phyloP scores from a whole-genome alignment of 2,888 invertebrate species.

The Drosophila siamana region DNA sequence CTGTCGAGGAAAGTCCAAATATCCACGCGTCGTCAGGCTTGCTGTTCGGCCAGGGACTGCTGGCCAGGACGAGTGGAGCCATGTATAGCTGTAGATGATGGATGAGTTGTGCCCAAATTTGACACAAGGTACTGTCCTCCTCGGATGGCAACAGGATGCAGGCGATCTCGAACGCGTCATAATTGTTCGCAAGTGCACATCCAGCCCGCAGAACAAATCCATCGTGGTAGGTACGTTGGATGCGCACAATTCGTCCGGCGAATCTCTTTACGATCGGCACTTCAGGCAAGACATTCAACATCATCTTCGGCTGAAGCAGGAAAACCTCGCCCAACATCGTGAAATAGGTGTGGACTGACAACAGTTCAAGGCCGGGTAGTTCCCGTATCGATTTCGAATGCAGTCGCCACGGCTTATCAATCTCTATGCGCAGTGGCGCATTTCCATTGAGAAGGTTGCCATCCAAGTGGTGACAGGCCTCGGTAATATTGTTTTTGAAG shows the following conservation, averaged over 20 bases:
- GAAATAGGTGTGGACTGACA: neutral
- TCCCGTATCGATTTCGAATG: slow-evolving; percentile 23
- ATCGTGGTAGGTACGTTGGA: slow-evolving; percentile 26
- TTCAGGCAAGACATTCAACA: slow-evolving; percentile 2
- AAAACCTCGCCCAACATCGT: neutral
- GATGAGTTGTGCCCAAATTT: neutral
- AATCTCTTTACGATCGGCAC: neutral
- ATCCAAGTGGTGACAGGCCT: slow-evolving; percentile 32
- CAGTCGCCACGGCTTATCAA: slow-evolving; percentile 45
- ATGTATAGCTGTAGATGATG: slow-evolving; percentile 9
- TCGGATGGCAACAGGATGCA: neutral
- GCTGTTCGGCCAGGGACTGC: slow-evolving; percentile 7
- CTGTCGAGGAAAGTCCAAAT: neutral
- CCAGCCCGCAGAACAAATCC: neutral
- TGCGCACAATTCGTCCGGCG: slow-evolving; percentile 29
- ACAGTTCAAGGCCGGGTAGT: neutral
- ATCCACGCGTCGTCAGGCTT: neutral
- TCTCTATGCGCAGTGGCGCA: slow-evolving; percentile 11
- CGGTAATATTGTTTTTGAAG: neutral
- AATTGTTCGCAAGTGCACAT: slow-evolving; percentile 9
- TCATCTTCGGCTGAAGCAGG: neutral
- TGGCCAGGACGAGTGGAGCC: slow-evolving; percentile 21
- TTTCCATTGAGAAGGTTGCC: neutral
- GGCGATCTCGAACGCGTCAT: slow-evolving; percentile 7
- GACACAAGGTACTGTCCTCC: neutral